Evolutionary conservation across 2,113 vertebrate species (phyloP).

Genomic region (Myotis brandtii): DNA sequence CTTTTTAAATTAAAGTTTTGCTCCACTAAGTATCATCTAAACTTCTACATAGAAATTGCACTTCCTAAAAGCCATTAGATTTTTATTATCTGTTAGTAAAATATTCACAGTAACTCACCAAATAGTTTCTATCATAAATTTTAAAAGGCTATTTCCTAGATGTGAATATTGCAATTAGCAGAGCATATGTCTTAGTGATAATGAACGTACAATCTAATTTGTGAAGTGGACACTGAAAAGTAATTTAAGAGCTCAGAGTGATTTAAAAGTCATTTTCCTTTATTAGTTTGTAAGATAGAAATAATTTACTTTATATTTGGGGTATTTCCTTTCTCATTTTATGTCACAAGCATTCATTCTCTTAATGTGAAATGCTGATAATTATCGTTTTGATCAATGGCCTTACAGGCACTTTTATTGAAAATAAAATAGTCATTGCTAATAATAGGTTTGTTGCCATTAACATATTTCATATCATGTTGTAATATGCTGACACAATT

Average conservation of each 20-base stretch:
- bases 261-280: slow-evolving; percentile 74
- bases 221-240: slow-evolving; percentile 64
- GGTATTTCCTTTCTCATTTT: slow-evolving; percentile 28
- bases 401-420: not conserved
- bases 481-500: not conserved
- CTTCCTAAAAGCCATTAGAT: slow-evolving; percentile 44
- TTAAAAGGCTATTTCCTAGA: slow-evolving; percentile 64
- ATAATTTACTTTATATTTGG: slow-evolving; percentile 31
- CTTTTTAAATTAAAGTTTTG: slow-evolving; percentile 31
- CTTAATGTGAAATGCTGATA: slow-evolving; percentile 41
- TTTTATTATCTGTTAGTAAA: slow-evolving; percentile 63
- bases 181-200: slow-evolving; percentile 60
- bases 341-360: slow-evolving; percentile 52
- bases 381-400: slow-evolving; percentile 41
- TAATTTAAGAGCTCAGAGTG: slow-evolving; percentile 58
- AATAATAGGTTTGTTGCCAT: not conserved
- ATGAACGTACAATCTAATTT: slow-evolving; percentile 61
- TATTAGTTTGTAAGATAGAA: slow-evolving; percentile 55
- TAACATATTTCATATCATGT: not conserved
- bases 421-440: slow-evolving; percentile 7
- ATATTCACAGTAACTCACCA: slow-evolving; percentile 52
- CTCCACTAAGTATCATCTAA: slow-evolving; percentile 21
- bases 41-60: slow-evolving; percentile 15
- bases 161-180: slow-evolving; percentile 64
- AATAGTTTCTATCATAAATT: slow-evolving; percentile 53